phyloP scores from a whole-genome alignment of 2,797 vertebrate species.

The Coilia nasus region DNA sequence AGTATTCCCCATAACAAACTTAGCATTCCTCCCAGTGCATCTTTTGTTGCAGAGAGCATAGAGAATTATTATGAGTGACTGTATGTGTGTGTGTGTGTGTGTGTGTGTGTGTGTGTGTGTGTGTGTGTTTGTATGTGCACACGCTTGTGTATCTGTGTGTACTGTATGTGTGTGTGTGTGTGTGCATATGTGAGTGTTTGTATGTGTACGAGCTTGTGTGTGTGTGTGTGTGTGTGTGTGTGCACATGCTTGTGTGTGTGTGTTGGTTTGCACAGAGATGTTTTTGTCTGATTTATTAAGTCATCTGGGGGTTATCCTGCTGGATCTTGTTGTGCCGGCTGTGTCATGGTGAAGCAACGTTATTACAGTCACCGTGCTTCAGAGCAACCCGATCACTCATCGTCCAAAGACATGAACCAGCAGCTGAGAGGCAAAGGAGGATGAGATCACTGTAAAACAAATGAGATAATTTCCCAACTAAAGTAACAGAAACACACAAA shows the following conservation, averaged over 20 bases:
- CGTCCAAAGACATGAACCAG: not conserved
- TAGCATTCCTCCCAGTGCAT: not conserved
- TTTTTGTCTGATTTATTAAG: constrained; percentile 9
- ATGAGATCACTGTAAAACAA: constrained; percentile 11
- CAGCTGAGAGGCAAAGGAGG: constrained; percentile 1
- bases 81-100: too few relatives aligned
- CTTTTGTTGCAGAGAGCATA: not conserved
- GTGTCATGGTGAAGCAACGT: not conserved
- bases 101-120: too few relatives aligned
- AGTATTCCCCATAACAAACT: not conserved
- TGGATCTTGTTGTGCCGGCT: not conserved
- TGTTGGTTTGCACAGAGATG: not conserved
- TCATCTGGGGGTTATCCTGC: not conserved
- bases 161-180: too few relatives aligned
- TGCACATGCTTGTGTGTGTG: not conserved
- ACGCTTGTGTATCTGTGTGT: too few relatives aligned
- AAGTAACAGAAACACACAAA: not conserved
- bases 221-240: too few relatives aligned
- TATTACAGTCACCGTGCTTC: not conserved
- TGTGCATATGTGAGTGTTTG: too few relatives aligned
- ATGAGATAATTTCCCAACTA: constrained; percentile 1
- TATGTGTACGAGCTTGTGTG: too few relatives aligned
- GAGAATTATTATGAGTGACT: not conserved
- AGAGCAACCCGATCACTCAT: constrained; percentile 18
- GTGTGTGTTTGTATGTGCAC: too few relatives aligned